phyloP scores from a whole-genome alignment of 1,140 invertebrate species.

The Babylonia areolata region DNA sequence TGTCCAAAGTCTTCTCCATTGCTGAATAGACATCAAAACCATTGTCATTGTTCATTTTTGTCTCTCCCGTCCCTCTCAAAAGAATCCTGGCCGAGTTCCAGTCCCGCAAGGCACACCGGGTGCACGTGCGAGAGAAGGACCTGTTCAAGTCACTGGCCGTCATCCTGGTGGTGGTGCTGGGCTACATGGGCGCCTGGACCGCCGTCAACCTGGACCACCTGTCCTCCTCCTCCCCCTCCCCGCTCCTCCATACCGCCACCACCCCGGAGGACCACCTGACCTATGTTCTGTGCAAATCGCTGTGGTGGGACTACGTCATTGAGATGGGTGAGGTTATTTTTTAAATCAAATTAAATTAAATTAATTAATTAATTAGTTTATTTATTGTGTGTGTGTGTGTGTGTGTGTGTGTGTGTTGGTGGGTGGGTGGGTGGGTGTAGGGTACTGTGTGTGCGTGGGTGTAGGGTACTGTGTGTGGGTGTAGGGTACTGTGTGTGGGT shows the following conservation, averaged over 20 bases:
- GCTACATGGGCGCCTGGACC: slow-evolving; percentile 92
- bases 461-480: too few relatives aligned
- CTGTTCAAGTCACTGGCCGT: slow-evolving; percentile 86
- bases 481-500: too few relatives aligned
- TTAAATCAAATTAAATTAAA: too few relatives aligned
- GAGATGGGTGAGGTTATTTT: slow-evolving; percentile 84
- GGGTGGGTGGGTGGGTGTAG: too few relatives aligned
- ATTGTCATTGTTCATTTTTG: neutral
- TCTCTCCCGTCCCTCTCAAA: neutral
- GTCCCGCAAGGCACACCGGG: slow-evolving; percentile 92
- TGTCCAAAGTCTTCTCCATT: neutral
- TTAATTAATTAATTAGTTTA: too few relatives aligned
- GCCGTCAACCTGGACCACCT: slow-evolving; percentile 78
- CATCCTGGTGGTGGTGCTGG: slow-evolving; percentile 86
- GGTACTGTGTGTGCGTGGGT: too few relatives aligned
- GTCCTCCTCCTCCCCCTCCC: slow-evolving; percentile 31
- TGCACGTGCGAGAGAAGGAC: slow-evolving; percentile 90
- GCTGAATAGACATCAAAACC: too few relatives aligned
- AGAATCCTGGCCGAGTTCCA: slow-evolving; percentile 81
- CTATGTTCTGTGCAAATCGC: slow-evolving; percentile 84
- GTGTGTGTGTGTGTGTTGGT: too few relatives aligned
- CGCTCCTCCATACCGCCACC: slow-evolving; percentile 75
- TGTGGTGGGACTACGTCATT: slow-evolving; percentile 93
- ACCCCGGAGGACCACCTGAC: slow-evolving; percentile 76
- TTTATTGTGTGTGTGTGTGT: too few relatives aligned